phyloP scores from a whole-genome alignment of 2,113 vertebrate species.

The Corythornis vintsioides region DNA sequence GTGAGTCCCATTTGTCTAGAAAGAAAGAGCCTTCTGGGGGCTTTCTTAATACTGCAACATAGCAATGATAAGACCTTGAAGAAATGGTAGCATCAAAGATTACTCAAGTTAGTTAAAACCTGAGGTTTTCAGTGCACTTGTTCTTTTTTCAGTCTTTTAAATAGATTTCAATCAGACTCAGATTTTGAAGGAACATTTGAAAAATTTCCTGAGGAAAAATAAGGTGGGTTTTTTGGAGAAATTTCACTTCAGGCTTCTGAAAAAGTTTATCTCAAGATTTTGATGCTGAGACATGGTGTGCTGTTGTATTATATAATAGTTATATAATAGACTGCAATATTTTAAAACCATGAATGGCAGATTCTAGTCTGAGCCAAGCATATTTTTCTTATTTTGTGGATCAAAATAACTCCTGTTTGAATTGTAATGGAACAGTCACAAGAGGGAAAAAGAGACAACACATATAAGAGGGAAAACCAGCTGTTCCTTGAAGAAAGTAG shows the following conservation, averaged over 20 bases:
- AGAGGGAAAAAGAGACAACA: not conserved
- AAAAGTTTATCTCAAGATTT: not conserved
- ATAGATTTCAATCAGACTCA: not conserved
- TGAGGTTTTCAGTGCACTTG: not conserved
- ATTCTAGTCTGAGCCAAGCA: not conserved
- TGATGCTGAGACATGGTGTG: accelerated
- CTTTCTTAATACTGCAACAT: not conserved
- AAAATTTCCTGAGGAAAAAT: not conserved
- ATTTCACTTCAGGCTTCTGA: not conserved
- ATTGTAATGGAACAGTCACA: not conserved
- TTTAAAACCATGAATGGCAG: not conserved
- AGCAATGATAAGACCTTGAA: not conserved
- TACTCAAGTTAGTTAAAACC: not conserved
- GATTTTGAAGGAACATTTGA: not conserved
- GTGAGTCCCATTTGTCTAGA: not conserved
- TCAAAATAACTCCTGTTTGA: not conserved
- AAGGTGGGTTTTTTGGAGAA: not conserved
- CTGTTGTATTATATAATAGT: not conserved
- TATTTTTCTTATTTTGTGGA: not conserved
- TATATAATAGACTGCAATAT: not conserved
- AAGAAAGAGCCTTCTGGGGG: not conserved
- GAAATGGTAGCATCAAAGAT: not conserved
- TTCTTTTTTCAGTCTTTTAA: not conserved
- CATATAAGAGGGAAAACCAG: not conserved
- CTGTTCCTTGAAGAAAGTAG: not conserved